A percentile compares a stretch with the other conserved stretches of the same genome.
These are phyloP conservation scores for Pristionchus exspectatus DNA, from an alignment of 2,888 invertebrate species.

Conservation along the genomic window DNA sequence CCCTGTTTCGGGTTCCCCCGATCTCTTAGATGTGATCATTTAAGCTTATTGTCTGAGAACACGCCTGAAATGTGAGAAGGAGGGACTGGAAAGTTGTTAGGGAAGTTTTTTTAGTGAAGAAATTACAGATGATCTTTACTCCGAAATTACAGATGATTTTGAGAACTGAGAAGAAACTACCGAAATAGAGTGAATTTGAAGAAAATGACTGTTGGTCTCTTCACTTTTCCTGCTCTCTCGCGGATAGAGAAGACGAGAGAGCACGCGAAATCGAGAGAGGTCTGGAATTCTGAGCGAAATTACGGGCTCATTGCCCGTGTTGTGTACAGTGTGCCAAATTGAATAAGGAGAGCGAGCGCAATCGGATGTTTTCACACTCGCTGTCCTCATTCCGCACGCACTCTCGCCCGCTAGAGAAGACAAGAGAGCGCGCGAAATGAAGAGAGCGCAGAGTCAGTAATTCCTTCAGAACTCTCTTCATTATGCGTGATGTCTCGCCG, in stretches of 20 bases:
- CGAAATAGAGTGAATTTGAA: background rate
- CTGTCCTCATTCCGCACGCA: background rate
- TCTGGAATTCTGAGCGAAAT: background rate
- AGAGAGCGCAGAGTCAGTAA: background rate
- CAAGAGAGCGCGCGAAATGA: background rate
- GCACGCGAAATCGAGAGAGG: background rate
- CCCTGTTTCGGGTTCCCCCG: background rate
- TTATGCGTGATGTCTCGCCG: background rate
- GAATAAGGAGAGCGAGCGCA: slow-evolving; percentile 25
- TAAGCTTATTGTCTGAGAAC: background rate
- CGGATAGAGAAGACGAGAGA: background rate
- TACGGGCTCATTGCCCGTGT: background rate
- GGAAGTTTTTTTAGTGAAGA: background rate
- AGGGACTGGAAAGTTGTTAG: too few relatives aligned
- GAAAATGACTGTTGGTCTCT: background rate
- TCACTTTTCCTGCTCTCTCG: background rate
- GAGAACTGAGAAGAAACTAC: background rate
- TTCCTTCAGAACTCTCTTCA: background rate
- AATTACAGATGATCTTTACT: background rate
- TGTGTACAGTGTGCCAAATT: slow-evolving; percentile 20
- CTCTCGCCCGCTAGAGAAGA: background rate
- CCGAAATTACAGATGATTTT: background rate
- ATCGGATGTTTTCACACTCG: slow-evolving; percentile 26
- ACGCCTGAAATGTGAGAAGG: background rate
- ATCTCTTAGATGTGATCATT: background rate